Conservation (phyloP, 2,888 invertebrate genomes). For the Athalia circularis region DNA sequence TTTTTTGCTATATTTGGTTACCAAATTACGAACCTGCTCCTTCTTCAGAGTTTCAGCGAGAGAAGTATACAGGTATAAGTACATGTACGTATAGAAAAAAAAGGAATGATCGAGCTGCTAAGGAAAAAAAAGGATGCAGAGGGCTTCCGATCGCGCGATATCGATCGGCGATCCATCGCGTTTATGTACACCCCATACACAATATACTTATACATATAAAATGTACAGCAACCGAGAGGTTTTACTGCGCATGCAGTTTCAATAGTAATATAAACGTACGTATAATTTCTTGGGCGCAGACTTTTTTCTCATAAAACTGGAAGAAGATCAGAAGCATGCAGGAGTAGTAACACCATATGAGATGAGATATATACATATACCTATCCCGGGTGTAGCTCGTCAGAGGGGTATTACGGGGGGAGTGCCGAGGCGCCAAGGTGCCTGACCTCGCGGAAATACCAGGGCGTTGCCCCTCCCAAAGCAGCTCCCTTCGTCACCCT, state of each 20-base stretch:
- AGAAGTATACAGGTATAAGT: neutral
- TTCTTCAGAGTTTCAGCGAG: no score
- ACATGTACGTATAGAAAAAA: neutral
- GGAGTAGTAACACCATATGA: no score
- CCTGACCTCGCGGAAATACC: conserved; percentile 37
- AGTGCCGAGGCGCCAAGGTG: conserved; percentile 33
- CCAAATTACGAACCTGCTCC: conserved; percentile 41
- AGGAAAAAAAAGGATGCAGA: neutral
- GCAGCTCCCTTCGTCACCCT: conserved; percentile 28
- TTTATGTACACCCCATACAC: neutral
- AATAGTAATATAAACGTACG: no score
- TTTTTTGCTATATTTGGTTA: conserved; percentile 45
- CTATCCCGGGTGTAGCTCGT: neutral
- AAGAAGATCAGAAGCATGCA: no score
- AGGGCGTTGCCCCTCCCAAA: conserved; percentile 34
- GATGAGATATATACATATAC: neutral
- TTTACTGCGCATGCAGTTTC: no score
- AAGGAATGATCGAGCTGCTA: neutral
- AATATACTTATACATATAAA: no score
- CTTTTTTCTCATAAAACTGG: no score
- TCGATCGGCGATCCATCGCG: conserved; percentile 22
- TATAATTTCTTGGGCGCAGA: no score
- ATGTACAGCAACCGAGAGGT: no score
- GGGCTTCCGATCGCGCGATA: conserved; percentile 25
- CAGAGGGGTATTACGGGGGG: neutral